A percentile compares a stretch with the other conserved stretches of the same genome.
Evolutionary conservation across 2,797 vertebrate species (phyloP).

Genomic region (Euthynnus affinis): DNA sequence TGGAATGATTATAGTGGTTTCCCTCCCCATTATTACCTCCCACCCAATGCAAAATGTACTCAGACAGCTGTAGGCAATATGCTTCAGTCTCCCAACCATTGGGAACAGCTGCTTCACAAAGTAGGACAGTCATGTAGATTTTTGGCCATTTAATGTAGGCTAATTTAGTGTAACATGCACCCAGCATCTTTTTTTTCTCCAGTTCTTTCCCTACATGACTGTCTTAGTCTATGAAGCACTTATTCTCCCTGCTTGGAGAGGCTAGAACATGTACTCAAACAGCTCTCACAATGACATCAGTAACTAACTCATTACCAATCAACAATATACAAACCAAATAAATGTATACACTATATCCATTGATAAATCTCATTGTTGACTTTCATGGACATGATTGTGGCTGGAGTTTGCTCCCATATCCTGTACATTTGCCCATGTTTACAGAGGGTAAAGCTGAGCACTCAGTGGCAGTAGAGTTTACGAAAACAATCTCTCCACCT

Average conservation of each 20-base stretch:
- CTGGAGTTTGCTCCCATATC: constrained; percentile 15
- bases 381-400: background rate
- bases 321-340: constrained; percentile 1
- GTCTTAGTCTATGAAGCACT: background rate
- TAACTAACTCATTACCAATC: background rate
- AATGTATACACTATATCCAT: too few relatives aligned
- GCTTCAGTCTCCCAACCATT: constrained; percentile 13
- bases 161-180: constrained; percentile 8
- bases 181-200: background rate
- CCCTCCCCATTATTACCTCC: background rate
- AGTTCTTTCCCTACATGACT: background rate
- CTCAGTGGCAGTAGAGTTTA: background rate
- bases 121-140: background rate
- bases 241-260: constrained; percentile 8
- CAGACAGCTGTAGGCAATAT: constrained; percentile 35
- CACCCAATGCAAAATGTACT: constrained; percentile 3
- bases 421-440: background rate
- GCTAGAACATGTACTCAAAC: background rate
- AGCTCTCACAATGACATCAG: background rate
- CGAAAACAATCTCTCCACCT: constrained; percentile 37
- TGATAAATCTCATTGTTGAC: too few relatives aligned
- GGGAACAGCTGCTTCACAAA: constrained; percentile 31
- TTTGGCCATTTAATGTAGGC: constrained; percentile 5
- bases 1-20: background rate
- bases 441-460: constrained; percentile 1